Percentiles rank a stretch among this genome's conserved stretches.
Evolutionary conservation across 2,888 invertebrate species (phyloP).

Genomic region (Oscheius onirici): DNA sequence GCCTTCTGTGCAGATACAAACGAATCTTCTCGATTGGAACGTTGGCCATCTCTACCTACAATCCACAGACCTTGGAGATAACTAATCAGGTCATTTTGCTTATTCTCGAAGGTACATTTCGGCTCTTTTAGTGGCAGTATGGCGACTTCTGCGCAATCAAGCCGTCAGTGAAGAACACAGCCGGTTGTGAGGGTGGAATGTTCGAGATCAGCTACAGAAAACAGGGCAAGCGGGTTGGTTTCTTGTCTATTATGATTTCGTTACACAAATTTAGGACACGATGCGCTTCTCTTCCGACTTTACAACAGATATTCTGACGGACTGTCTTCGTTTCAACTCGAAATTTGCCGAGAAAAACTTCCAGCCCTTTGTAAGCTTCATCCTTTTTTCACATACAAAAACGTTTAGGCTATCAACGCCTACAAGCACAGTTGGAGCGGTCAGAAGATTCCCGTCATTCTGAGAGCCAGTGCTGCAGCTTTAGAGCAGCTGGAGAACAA

Average conservation of each 20-base stretch:
- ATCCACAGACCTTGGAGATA: constrained; percentile 86
- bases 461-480: constrained; percentile 91
- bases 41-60: constrained; percentile 94
- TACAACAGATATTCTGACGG: constrained; percentile 88
- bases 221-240: constrained; percentile 38
- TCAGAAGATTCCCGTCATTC: constrained; percentile 84
- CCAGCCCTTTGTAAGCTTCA: constrained; percentile 41
- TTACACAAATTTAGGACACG: constrained; percentile 77
- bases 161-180: constrained; percentile 71
- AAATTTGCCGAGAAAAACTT: constrained; percentile 56
- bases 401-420: constrained; percentile 74
- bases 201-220: constrained; percentile 42
- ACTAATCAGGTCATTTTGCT: constrained; percentile 83
- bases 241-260: background rate
- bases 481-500: constrained; percentile 80
- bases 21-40: constrained; percentile 95
- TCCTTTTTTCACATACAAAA: background rate
- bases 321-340: constrained; percentile 78
- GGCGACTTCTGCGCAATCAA: constrained; percentile 73
- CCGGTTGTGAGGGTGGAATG: constrained; percentile 61
- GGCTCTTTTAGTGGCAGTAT: constrained; percentile 75
- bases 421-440: constrained; percentile 98
- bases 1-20: constrained; percentile 93
- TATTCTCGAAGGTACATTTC: background rate
- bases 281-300: constrained; percentile 97